Base-by-base conservation (phyloP, 2,797 vertebrate genomes). In the Jordanella pulchra region DNA sequence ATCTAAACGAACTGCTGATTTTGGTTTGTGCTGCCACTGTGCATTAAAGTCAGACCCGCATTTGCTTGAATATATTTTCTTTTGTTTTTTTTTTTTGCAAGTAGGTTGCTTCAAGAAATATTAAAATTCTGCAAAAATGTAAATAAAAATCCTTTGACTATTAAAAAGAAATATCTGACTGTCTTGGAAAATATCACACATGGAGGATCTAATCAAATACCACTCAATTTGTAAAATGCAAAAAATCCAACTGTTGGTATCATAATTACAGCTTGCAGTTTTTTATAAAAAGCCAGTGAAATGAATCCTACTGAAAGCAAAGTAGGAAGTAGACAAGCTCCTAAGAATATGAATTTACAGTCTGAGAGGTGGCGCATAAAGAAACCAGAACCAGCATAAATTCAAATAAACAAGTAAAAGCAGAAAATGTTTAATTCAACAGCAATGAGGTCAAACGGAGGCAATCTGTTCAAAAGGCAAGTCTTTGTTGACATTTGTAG, bases 101-200 rank as follows among this genome's bases (percentile, higher is more conserved):
- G 54, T 47, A 2, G 73, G 77, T 71, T 69, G 28, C 71, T 78
- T 82, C 27, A 64, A 73, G 53, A 73, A 84, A 84, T 50, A n/a
- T 53, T 73, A 39, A 45, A 71, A 85, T 79, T 89, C 89, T 90
- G 88, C 88, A 83, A 69, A 82, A 84, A 56, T 56, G 71, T 18
- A 7, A 28, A 21, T n/a, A 64, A 72, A 77, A 54, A 61, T 65
- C 23, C 76, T 54, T 77, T 81, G 78, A 48, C 73, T 68, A 42
- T 39, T 65, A 56, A 72, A 50, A 67, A 72, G 54, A 42, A 67
- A 76, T 32, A 79, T 12, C 61, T 42, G 35, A 21, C 39, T 13
- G 27, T 68, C 27, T 70, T 61, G 3, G 65, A 60, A 78, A 65
- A 63, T 55, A 50, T 55, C 42, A 65, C 50, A 64, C 17, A 67